These are phyloP conservation scores for Microchrysa polita DNA, from an alignment of 2,888 invertebrate species.

Conservation along the genomic window DNA sequence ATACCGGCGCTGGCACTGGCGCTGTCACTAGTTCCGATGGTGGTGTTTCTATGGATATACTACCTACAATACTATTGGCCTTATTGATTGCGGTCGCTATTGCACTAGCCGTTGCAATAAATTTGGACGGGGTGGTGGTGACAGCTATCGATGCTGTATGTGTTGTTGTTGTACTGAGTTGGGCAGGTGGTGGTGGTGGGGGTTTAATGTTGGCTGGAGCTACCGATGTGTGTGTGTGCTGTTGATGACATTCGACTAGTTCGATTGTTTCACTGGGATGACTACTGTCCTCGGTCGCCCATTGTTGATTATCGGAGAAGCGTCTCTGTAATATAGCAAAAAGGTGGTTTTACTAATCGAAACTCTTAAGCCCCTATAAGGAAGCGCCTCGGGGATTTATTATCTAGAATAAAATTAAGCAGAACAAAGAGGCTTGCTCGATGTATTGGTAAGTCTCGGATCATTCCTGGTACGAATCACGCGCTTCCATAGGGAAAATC, in stretches of 20 bases:
- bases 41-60: constrained; percentile 63
- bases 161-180: neutral
- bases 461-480: too few relatives aligned
- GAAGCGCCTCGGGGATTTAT: too few relatives aligned
- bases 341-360: too few relatives aligned
- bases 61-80: constrained; percentile 60
- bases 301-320: constrained; percentile 60
- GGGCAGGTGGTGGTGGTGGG: constrained; percentile 7
- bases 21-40: constrained; percentile 55
- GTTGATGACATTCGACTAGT: constrained; percentile 52
- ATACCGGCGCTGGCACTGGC: constrained; percentile 12
- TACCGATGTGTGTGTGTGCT: neutral
- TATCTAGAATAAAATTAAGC: too few relatives aligned
- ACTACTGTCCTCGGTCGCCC: constrained; percentile 59
- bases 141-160: neutral
- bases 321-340: constrained; percentile 62
- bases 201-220: neutral
- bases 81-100: constrained; percentile 59
- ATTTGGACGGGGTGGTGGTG: constrained; percentile 51
- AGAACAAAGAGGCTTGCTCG: too few relatives aligned
- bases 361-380: too few relatives aligned
- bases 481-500: too few relatives aligned
- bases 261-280: constrained; percentile 53
- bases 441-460: too few relatives aligned
- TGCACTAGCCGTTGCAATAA: constrained; percentile 53